Conservation (phyloP, 2,797 vertebrate genomes). For the Staurois parvus region DNA sequence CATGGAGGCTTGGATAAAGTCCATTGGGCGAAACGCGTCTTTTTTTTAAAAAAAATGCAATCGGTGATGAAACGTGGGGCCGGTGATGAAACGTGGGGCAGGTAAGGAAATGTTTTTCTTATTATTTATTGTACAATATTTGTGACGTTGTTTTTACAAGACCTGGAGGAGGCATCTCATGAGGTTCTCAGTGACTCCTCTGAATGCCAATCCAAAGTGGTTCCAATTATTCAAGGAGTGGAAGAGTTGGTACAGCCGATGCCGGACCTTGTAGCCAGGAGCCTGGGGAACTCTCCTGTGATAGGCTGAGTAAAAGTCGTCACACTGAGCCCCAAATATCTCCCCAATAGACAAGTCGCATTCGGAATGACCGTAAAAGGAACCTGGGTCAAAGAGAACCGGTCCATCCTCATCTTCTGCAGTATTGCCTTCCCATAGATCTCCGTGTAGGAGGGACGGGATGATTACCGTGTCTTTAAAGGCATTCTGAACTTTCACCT, state of each 20-base stretch:
- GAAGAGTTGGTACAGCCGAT: conserved; percentile 90
- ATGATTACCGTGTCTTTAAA: conserved; percentile 79
- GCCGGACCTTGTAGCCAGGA: conserved; percentile 85
- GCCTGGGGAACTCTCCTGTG: conserved; percentile 88
- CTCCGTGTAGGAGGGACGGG: conserved; percentile 90
- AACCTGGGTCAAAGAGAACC: conserved; percentile 89
- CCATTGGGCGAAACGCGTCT: too few species aligned
- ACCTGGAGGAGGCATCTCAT: conserved; percentile 1
- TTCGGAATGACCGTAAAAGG: conserved; percentile 93
- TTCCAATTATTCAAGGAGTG: conserved; percentile 30
- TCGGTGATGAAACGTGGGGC: too few species aligned
- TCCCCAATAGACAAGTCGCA: conserved; percentile 87
- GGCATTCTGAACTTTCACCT: conserved; percentile 89
- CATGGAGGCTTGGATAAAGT: too few species aligned
- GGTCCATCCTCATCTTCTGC: conserved; percentile 85
- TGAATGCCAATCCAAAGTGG: conserved; percentile 32
- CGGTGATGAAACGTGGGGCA: too few species aligned
- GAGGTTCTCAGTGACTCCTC: background rate
- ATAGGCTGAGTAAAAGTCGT: conserved; percentile 88
- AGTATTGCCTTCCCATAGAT: conserved; percentile 94
- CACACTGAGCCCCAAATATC: conserved; percentile 91
- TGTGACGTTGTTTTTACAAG: background rate
- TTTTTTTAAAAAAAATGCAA: too few species aligned
- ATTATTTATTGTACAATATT: too few species aligned
- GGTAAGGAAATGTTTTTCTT: too few species aligned